Conservation (phyloP, 2,797 vertebrate species). For the Masticophis lateralis region DNA sequence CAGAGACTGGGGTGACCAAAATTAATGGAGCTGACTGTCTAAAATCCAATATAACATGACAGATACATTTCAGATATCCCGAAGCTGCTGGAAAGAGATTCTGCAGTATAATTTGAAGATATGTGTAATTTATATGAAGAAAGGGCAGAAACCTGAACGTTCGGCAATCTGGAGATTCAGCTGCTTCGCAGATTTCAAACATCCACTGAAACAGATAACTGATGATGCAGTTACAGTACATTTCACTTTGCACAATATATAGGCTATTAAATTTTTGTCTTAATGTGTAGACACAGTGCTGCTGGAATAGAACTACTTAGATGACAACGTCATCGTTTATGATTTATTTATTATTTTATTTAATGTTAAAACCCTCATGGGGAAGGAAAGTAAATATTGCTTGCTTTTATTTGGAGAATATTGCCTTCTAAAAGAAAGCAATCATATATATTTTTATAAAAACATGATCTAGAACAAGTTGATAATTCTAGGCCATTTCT, state of each 20-base stretch:
- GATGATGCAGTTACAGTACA: slow-evolving; percentile 18
- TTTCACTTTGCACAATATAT: slow-evolving; percentile 45
- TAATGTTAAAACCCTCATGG: slow-evolving; percentile 34
- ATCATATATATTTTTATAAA: background rate
- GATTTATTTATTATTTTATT: slow-evolving; percentile 56
- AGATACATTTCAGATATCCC: slow-evolving; percentile 50
- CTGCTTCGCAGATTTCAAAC: slow-evolving; percentile 52
- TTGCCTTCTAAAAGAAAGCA: background rate
- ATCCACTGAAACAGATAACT: slow-evolving; percentile 47
- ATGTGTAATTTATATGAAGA: slow-evolving; percentile 42
- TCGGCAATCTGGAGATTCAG: slow-evolving; percentile 40
- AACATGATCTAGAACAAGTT: background rate
- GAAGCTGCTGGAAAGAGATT: slow-evolving; percentile 29
- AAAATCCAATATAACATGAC: slow-evolving; percentile 48
- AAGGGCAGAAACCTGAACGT: slow-evolving; percentile 33
- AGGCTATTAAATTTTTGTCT: slow-evolving; percentile 55
- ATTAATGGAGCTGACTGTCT: slow-evolving; percentile 60
- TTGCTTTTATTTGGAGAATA: background rate
- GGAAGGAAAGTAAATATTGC: background rate
- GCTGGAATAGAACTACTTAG: slow-evolving; percentile 36
- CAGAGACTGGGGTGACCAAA: slow-evolving; percentile 53
- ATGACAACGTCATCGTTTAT: slow-evolving; percentile 36
- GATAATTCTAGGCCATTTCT: background rate
- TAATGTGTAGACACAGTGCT: slow-evolving; percentile 44
- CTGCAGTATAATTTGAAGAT: slow-evolving; percentile 26